Percentiles rank a stretch among this genome's conserved stretches.
These are phyloP conservation scores for Elephantulus edwardii DNA, from an alignment of 2,113 vertebrate species.

Conservation along the genomic window DNA sequence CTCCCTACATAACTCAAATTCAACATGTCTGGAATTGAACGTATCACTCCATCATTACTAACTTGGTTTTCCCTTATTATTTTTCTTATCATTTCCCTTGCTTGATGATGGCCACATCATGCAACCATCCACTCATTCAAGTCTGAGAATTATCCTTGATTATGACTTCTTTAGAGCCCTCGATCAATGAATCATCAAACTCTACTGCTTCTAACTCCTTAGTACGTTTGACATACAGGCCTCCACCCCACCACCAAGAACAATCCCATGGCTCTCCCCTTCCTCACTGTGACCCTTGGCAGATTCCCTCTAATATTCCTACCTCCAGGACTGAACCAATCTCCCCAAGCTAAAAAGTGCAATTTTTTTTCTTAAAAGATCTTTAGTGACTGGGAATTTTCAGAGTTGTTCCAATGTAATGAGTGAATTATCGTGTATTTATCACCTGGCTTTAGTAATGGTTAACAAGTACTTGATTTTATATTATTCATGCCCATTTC, in stretches of 20 bases:
- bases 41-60: not conserved
- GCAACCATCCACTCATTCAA: not conserved
- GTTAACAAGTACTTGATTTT: not conserved
- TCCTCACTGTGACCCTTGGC: not conserved
- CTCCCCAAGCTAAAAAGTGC: not conserved
- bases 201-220: not conserved
- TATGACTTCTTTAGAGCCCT: not conserved
- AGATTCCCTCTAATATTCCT: not conserved
- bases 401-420: not conserved
- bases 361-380: slow-evolving; percentile 6
- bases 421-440: not conserved
- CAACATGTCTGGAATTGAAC: not conserved
- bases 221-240: not conserved
- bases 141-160: not conserved
- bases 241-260: not conserved
- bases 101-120: no score
- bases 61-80: not conserved
- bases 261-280: not conserved
- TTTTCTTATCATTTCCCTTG: not conserved
- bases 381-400: not conserved
- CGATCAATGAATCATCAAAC: not conserved
- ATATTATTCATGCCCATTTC: no score
- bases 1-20: not conserved
- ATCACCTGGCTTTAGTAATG: slow-evolving; percentile 1
- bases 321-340: not conserved